Base-by-base conservation (phyloP, 1,140 invertebrate genomes). In the Latrodectus geometricus region DNA sequence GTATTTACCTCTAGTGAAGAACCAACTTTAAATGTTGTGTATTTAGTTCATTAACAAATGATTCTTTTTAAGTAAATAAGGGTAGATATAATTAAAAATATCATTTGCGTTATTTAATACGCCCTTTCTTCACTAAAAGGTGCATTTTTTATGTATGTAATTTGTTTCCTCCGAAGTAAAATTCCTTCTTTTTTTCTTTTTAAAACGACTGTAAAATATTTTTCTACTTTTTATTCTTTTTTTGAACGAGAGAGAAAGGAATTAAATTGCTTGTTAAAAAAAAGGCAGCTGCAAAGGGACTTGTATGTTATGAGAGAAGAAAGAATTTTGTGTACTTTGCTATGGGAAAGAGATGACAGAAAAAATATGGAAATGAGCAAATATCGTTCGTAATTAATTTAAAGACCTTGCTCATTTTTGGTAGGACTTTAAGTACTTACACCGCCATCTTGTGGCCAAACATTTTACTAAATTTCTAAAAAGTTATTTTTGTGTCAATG, bases 311-410 rank as follows among this genome's bases (percentile, higher is more conserved):
- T 73, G 14, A 48, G 20, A 54, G 61, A 8, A 49, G 20, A 76
- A 23, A 12, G 12, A 73, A 52, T 69, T 68, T 5, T 52, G 48
- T 17, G n/a, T 52, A 35, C 61, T 49, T 69, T 23, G 68, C 68
- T 3, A 69, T 76, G 14, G 11, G 52, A 52, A 76, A 76, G 73
- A 68, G 75, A 83, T 75, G 54, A 75, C 20, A 72, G 49, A 76
- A 48, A 84, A 84, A 84, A 73, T 65, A 83, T 75, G 73, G 35
- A 84, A 76, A 84, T 84, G 72, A 84, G 61, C 14, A 73, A 68
- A 76, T 75, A 75, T 69, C 65, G 21, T 76, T 56, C 54, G 61
- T 84, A 84, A 84, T 84, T 84, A 75, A 84, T 84, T 84, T 84
- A 76, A 84, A 84, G 54, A 23, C 14, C 48, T 84, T 65, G 73